Evolutionary conservation across 2,888 invertebrate genomes (phyloP), one percentile per base, ranked within the genome.

Genomic region (Exephanes ischioxanthus): DNA sequence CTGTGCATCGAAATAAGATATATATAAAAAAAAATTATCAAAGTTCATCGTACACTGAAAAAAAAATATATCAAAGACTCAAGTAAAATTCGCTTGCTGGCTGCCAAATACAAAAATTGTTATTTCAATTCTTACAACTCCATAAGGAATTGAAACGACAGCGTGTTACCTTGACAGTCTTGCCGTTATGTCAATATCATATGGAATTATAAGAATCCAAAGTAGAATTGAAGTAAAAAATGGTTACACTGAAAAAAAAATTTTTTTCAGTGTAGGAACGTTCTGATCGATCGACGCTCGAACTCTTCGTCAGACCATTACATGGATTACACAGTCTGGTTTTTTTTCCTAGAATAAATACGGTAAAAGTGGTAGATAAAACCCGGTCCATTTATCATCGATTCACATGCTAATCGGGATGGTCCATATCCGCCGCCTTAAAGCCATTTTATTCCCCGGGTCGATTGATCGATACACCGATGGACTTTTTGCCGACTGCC

Each of bases 391-490:
- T 48, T 48, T 48, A 16, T 14, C 45, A 33, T 53, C 51, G 16
- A 48, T 45, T 22, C 22, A 58, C 33, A 55, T 37, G 11, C 6
- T 19, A 41, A 55, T 19, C 41, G 6, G 11, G 19, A 41, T 1
- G n/a, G 33, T 63, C 30, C 1, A 4, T 26, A 30, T 63, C 16
- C n/a, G 16, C 26, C 16, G 7, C 45, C 5, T 61, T 45, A 14
- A 16, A 26, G 26, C 58, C 3, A 58, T 58, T 58, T 9, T 4
- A 5, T 22, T 58, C 22, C 26, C 61, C 19, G 30, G 41, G 19
- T 66, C 51, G 14, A 48, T 63, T 30, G 68, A 75, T 83, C 73
- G 53, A 83, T 45, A 70, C 30, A 30, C 33, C 68, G 71, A 80
- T 71, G 68, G 58, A 75, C 55, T 66, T 80, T 84, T 84, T 9